phyloP scores from a whole-genome alignment of 2,888 invertebrate species.

The Acleris emargana region DNA sequence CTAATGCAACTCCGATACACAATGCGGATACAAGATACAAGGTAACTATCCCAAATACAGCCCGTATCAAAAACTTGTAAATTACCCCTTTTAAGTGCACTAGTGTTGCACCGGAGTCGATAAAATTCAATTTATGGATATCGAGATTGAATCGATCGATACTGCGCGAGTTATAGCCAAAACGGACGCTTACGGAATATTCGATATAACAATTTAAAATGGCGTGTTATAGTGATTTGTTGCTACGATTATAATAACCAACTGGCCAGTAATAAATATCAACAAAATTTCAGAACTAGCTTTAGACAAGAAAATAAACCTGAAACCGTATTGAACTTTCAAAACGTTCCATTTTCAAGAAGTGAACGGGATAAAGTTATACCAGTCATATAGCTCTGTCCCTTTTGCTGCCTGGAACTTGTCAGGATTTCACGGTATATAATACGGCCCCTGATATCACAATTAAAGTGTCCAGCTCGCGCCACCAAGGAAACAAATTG shows the following conservation, averaged over 20 bases:
- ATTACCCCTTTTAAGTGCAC: slow-evolving; percentile 16
- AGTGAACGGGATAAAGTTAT: no score
- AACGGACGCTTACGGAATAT: slow-evolving; percentile 13
- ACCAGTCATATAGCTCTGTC: no score
- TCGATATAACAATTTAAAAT: not conserved
- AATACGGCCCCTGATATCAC: slow-evolving; percentile 13
- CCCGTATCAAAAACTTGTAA: slow-evolving; percentile 26
- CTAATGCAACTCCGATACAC: not conserved
- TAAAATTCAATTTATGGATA: slow-evolving; percentile 28
- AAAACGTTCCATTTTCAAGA: no score
- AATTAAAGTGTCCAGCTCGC: slow-evolving; percentile 30
- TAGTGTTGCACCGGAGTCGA: slow-evolving; percentile 19
- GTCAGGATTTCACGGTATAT: no score
- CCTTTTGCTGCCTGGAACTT: no score
- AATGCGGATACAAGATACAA: slow-evolving; percentile 26
- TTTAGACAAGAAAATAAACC: slow-evolving; percentile 10
- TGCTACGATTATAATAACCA: slow-evolving; percentile 11
- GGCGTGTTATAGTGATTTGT: slow-evolving; percentile 22
- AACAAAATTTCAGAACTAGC: not conserved
- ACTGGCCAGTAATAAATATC: slow-evolving; percentile 12
- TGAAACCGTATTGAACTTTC: no score
- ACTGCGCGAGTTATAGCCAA: slow-evolving; percentile 14
- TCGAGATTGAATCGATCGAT: slow-evolving; percentile 31
- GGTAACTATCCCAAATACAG: slow-evolving; percentile 13
- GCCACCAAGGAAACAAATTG: slow-evolving; percentile 33